These are phyloP conservation scores for Mus spretus DNA, from an alignment of 2,797 vertebrate genomes.

Conservation along the genomic window DNA sequence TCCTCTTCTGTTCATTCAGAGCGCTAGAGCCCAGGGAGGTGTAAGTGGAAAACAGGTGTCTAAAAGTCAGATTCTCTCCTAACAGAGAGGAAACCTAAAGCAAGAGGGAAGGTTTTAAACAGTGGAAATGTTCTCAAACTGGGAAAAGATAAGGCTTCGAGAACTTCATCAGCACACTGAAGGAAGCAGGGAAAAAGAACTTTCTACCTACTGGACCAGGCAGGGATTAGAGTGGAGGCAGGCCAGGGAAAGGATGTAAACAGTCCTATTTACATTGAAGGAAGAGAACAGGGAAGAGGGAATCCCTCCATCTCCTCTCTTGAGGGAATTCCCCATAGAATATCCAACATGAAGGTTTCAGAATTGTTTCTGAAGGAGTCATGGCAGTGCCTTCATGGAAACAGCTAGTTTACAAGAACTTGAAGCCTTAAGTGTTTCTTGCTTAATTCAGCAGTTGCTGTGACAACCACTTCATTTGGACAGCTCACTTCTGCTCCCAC, in stretches of 20 bases:
- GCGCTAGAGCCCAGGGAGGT: not conserved
- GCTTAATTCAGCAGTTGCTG: constrained; percentile 92
- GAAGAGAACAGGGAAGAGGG: not conserved
- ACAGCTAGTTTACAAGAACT: constrained; percentile 89
- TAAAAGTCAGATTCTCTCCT: not conserved
- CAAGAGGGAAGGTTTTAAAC: constrained; percentile 28
- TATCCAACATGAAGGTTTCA: constrained; percentile 75
- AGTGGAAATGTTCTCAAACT: not conserved
- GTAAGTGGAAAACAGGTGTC: not conserved
- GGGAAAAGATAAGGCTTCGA: not conserved
- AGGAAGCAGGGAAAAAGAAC: not conserved
- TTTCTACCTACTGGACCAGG: not conserved
- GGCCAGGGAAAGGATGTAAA: no score
- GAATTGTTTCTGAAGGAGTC: constrained; percentile 20
- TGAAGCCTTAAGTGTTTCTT: constrained; percentile 91
- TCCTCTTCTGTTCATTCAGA: not conserved
- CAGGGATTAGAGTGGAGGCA: no score
- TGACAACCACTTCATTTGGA: constrained; percentile 93
- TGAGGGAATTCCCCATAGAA: constrained; percentile 74
- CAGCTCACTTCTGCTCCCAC: constrained; percentile 90
- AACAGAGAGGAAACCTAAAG: not conserved
- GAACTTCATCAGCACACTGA: not conserved
- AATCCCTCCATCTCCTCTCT: not conserved
- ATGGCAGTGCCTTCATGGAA: not conserved
- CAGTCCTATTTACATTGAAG: not conserved